These are phyloP conservation scores for Zoanthus solanderi DNA, from an alignment of 92 coral and sea anemone genomes.

Conservation along the genomic window DNA sequence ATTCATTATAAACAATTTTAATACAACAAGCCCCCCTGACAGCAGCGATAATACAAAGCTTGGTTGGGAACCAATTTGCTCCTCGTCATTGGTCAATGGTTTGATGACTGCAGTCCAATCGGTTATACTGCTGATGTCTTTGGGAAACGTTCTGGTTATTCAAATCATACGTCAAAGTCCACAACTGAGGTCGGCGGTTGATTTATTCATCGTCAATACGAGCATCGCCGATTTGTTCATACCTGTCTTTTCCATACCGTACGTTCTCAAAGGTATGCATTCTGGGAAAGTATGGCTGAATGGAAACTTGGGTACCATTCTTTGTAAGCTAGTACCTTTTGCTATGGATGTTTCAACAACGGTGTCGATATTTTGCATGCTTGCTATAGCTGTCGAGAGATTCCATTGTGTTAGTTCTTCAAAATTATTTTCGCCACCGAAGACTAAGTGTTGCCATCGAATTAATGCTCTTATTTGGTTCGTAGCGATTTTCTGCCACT, in stretches of 20 bases:
- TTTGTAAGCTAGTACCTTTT: slow-evolving; percentile 27
- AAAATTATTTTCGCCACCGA: neutral
- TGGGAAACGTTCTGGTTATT: slow-evolving; percentile 2
- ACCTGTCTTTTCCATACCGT: slow-evolving; percentile 7
- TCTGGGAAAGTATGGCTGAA: neutral
- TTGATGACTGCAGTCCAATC: neutral
- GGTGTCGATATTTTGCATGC: slow-evolving; percentile 22
- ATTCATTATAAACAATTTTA: neutral
- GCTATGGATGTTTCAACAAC: neutral
- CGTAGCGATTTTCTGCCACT: neutral
- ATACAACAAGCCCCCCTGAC: neutral
- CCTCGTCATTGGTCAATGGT: neutral
- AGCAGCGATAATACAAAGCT: neutral
- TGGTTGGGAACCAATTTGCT: neutral
- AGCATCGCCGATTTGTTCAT: slow-evolving; percentile 15
- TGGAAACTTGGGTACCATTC: neutral
- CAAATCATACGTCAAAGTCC: neutral
- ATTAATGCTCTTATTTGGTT: slow-evolving; percentile 23
- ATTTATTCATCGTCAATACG: neutral
- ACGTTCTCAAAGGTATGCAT: neutral
- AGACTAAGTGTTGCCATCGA: neutral
- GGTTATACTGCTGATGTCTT: neutral
- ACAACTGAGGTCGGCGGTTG: slow-evolving; percentile 16
- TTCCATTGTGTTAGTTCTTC: neutral
- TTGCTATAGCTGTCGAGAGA: slow-evolving; percentile 18